Evolutionary conservation across 2,888 invertebrate species (phyloP), one percentile per base, ranked within the genome.

Genomic region (Polyploca ridens): DNA sequence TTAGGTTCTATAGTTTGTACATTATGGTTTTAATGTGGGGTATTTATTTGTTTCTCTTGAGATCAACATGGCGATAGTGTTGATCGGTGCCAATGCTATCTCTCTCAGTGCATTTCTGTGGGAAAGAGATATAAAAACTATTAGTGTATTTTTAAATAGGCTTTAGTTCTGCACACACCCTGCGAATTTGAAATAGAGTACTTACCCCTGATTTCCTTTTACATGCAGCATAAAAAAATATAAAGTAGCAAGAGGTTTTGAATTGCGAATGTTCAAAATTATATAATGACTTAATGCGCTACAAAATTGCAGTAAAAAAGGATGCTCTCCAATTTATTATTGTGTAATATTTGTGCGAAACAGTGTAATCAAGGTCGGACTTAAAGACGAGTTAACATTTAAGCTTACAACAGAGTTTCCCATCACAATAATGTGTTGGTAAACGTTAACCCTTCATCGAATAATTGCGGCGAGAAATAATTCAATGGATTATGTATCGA

Each of bases 311-410:
- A 54, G 19, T n/a, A 19, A 54, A 54, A 27, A 54, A 54, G 54
- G 54, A 54, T 54, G 16, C 19, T n/a, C 16, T n/a, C 16, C 10
- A 54, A 54, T 19, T 54, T 46, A 46, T 54, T 49, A 16, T 49
- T n/a, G n/a, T 57, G 62, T 33, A 63, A 63, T 44, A 63, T 58
- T 63, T 41, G 58, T 5, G 7, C 3, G n/a, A 41, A 57, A 63
- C 58, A 38, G 44, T 63, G 58, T 58, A 58, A 63, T 58, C n/a
- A 16, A 63, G 63, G 38, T 63, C 49, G 14, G 7, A 67, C 67
- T 68, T 41, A 70, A 67, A 69, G 76, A 65, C 33, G 66, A 63
- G 67, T 57, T 69, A 71, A 67, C 71, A 75, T 73, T 73, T 68
- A 73, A 73, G 64, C 62, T 69, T 73, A 64, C 63, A 68, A 46